Evolutionary conservation across 2,113 vertebrate genomes (phyloP).

Genomic region (Bos indicus): DNA sequence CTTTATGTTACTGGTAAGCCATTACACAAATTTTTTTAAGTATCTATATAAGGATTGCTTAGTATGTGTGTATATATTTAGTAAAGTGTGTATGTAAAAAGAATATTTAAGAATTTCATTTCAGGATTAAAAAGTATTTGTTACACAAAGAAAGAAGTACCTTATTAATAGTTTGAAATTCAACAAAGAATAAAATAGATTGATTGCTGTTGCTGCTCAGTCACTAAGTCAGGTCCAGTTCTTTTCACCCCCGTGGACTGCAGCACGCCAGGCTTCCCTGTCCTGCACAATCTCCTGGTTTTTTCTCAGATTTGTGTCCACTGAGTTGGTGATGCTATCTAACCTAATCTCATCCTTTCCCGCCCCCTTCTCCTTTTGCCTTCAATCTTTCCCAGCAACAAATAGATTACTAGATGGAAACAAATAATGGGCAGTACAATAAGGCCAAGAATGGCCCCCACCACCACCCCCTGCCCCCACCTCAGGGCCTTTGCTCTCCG

Average conservation of each 20-base stretch:
- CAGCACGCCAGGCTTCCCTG: not conserved
- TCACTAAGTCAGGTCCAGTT: not conserved
- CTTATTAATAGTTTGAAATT: not conserved
- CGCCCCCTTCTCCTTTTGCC: not conserved
- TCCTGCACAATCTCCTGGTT: not conserved
- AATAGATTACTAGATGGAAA: not conserved
- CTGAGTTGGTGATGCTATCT: not conserved
- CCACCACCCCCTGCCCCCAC: not conserved
- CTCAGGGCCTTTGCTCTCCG: not conserved
- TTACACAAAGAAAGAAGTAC: not conserved
- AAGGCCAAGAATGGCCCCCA: too few relatives aligned
- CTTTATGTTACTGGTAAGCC: not conserved
- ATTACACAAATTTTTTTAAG: not conserved
- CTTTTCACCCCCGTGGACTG: not conserved
- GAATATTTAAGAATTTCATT: not conserved
- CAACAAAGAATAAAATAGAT: not conserved
- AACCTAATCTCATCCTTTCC: not conserved
- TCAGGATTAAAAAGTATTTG: not conserved
- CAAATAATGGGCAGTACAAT: not conserved
- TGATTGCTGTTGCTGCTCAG: not conserved
- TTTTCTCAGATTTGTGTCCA: not conserved
- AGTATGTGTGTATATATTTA: not conserved
- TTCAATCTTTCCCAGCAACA: not conserved
- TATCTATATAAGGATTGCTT: not conserved
- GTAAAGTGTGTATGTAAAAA: not conserved